phyloP scores from a whole-genome alignment of 2,113 vertebrate species.

The Phalacrocorax carbo region DNA sequence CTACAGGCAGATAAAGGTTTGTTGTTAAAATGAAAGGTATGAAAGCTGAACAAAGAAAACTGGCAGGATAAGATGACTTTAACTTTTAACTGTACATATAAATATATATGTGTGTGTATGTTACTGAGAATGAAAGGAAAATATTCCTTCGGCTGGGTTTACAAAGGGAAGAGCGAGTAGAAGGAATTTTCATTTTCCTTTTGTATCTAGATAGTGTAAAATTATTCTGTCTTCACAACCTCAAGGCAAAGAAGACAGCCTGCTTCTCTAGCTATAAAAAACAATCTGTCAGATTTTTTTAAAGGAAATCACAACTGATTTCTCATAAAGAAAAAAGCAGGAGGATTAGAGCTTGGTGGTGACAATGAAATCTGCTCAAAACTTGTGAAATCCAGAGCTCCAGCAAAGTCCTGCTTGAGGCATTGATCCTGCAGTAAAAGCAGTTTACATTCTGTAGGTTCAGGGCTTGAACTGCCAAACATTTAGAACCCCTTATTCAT shows the following conservation, averaged over 20 bases:
- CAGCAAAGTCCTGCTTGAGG: not conserved
- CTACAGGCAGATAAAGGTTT: not conserved
- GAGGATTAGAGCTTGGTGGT: slow-evolving; percentile 40
- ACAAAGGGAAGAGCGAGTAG: slow-evolving; percentile 23
- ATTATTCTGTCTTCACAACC: slow-evolving; percentile 63
- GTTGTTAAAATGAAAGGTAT: not conserved
- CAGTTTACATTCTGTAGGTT: not conserved
- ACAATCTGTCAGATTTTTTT: slow-evolving; percentile 53
- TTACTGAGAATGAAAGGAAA: slow-evolving; percentile 37
- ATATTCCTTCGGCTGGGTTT: slow-evolving; percentile 16
- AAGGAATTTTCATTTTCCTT: slow-evolving; percentile 57
- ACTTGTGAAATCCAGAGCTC: not conserved
- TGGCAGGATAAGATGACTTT: slow-evolving; percentile 11
- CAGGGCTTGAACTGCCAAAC: not conserved
- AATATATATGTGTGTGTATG: not conserved
- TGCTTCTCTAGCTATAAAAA: slow-evolving; percentile 59
- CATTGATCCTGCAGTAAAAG: not conserved
- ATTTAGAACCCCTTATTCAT: not conserved
- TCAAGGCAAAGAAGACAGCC: slow-evolving; percentile 61
- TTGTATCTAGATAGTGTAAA: slow-evolving; percentile 60
- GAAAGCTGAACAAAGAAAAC: slow-evolving; percentile 41
- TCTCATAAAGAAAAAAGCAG: slow-evolving; percentile 36
- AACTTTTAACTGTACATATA: not conserved
- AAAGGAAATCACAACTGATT: slow-evolving; percentile 48
- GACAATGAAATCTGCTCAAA: slow-evolving; percentile 33